These are phyloP conservation scores for Calycopis cecrops DNA, from an alignment of 1,140 invertebrate genomes.

Conservation along the genomic window DNA sequence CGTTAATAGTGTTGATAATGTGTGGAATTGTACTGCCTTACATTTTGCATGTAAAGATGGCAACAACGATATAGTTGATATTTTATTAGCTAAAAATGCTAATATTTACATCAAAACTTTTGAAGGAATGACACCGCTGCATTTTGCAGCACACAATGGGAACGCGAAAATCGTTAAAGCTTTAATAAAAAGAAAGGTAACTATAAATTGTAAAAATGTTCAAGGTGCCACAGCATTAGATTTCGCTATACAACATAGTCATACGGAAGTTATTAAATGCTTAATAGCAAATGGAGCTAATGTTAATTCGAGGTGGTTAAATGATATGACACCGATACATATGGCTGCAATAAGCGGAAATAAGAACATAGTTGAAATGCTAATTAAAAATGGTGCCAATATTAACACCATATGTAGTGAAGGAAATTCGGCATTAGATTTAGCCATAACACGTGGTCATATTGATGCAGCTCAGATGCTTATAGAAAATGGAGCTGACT, in stretches of 20 bases:
- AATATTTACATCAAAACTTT: neutral
- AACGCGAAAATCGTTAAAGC: neutral
- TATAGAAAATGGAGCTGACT: slow-evolving; percentile 1
- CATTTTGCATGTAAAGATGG: neutral
- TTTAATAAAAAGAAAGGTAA: neutral
- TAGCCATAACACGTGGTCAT: slow-evolving; percentile 2
- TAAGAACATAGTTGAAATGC: neutral
- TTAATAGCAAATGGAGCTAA: neutral
- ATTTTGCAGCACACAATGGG: neutral
- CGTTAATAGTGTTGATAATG: neutral
- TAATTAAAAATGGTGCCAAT: neutral
- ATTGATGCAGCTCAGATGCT: neutral
- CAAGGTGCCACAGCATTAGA: neutral
- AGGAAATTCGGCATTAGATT: slow-evolving; percentile 4
- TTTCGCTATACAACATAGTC: neutral
- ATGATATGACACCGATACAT: neutral
- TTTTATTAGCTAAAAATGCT: neutral
- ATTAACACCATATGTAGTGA: neutral
- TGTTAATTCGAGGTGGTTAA: neutral
- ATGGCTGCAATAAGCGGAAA: neutral
- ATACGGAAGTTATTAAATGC: neutral
- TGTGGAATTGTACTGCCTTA: neutral
- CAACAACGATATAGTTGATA: neutral
- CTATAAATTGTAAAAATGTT: neutral
- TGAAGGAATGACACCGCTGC: neutral